These are phyloP conservation scores for Rutilus rutilus DNA, from an alignment of 2,113 vertebrate genomes.

Conservation along the genomic window DNA sequence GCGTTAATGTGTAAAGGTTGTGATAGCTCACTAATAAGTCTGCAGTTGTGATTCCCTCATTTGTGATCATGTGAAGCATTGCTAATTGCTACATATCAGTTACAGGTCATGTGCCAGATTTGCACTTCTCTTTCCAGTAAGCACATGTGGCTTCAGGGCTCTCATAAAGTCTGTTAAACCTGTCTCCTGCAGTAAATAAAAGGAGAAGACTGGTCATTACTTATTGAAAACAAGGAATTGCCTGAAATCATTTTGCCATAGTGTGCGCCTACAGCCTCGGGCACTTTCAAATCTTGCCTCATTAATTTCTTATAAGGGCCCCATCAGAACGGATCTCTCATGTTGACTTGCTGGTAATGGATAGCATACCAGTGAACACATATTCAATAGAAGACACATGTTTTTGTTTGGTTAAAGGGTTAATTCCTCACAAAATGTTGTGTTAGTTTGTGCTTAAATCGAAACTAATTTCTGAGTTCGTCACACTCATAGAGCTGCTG, in stretches of 20 bases:
- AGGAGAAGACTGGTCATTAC: constrained; percentile 42
- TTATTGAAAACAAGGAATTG: constrained; percentile 63
- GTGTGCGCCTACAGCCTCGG: constrained; percentile 61
- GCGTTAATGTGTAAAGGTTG: neutral
- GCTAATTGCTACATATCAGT: constrained; percentile 4
- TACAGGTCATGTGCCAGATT: constrained; percentile 8
- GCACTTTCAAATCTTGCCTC: constrained; percentile 69
- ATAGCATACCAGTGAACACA: constrained; percentile 33
- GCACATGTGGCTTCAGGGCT: neutral
- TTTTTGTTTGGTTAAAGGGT: neutral
- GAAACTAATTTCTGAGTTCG: neutral
- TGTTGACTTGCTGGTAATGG: constrained; percentile 48
- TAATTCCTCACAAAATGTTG: neutral
- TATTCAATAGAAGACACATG: constrained; percentile 16
- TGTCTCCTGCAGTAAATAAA: constrained; percentile 37
- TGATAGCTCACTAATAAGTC: neutral
- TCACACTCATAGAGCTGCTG: neutral
- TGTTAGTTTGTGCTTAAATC: constrained; percentile 4
- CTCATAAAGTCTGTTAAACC: constrained; percentile 21
- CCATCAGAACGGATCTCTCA: constrained; percentile 76
- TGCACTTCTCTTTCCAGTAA: constrained; percentile 11
- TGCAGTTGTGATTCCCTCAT: neutral
- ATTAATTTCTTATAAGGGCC: constrained; percentile 74
- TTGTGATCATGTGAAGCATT: neutral
- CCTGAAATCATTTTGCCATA: constrained; percentile 69